Base-by-base conservation (phyloP, 2,797 vertebrate genomes). In the Acipenser ruthenus region DNA sequence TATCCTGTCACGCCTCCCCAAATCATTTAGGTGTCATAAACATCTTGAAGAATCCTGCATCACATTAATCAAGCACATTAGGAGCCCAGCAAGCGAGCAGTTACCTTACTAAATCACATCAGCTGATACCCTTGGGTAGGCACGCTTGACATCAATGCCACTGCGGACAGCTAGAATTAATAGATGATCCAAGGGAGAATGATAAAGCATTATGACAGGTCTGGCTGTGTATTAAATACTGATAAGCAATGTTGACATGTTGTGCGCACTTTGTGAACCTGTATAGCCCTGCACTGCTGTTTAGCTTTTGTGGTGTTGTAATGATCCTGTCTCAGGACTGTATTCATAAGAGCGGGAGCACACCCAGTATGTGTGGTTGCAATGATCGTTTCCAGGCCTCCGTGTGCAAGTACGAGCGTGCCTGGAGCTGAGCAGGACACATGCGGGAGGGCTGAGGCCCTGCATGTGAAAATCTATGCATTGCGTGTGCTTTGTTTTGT, bases 41-140 rank as follows among this genome's bases (percentile, higher is more conserved):
- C 18, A 65, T 60, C 65, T 59, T 11, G 9, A 67, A 8, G 56
- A 60, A 67, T 67, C 48, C 50, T 48, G 10, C 12, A 56, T 50
- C 55, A 67, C 65, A 67, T 67, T 67, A 67, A 67, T 67, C 65
- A 50, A 59, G 48, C 8, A 11, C 49, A 61, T 58, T 67, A 60
- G 60, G 48, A 15, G 23, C 23, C 48, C 49, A 60, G 49, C 65
- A 50, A 18, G 60, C n/a, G 13, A 13, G 49, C 8, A 50, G 18
- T 59, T 67, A 60, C 49, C 49, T 60, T 60, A 37, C 58, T 60
- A 51, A n/a, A 49, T 67, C 65, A 67, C 7, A 61, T 15, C 59
- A 6, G 15, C 48, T 59, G 12, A 61, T 60, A 13, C 13, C 18
- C 60, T 58, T 67, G 48, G 10, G 3, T 58, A 60, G 48, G 15